Evolutionary conservation across 2,113 vertebrate genomes (phyloP), one percentile per base, ranked within the genome.

Genomic region (Rousettus leschenaultii): DNA sequence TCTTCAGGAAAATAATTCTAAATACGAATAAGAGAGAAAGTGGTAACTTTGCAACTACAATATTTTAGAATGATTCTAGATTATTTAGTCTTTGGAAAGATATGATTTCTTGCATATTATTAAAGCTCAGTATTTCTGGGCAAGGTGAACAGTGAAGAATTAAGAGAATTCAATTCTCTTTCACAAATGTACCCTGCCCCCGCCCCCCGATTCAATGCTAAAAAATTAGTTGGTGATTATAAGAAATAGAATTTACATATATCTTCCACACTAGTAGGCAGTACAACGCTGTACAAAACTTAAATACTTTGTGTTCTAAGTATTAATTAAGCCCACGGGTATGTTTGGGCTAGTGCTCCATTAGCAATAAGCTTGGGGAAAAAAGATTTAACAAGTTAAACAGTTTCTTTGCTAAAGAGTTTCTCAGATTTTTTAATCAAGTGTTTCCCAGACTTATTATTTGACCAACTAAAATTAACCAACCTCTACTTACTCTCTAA

Each of bases 1-100:
- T 18, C 24, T 90, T 83, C 66, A 96, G 14, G 26, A 78, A 97
- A 86, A 45, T 30, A 84, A 86, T 65, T 91, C 68, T 86, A 91
- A 83, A 73, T 33, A 95, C 35, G 94, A 92, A 8, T 7, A 79
- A 63, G 21, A 86, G 40, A 78, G 71, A 93, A 80, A 48, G 26
- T 33, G 59, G 6, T 33, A 68, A 74, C 19, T 38, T 51, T 55
- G 22, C 11, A 77, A 82, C 0, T 57, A 0, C 2, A 38, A 19
- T 79, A 77, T 61, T 82, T 85, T 15, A 85, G 14, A 86, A n/a
- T 73, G 30, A 90, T 45, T 92, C 12, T 43, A 24, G 28, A 71
- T 75, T 53, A 79, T 66, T 74, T 30, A 57, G 26, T 65, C 48
- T 94, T 82, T 86, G 40, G 21, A 59, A 73, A 38, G 79, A 94